Evolutionary conservation across 2,113 vertebrate species (phyloP).

Genomic region (Talpa occidentalis): DNA sequence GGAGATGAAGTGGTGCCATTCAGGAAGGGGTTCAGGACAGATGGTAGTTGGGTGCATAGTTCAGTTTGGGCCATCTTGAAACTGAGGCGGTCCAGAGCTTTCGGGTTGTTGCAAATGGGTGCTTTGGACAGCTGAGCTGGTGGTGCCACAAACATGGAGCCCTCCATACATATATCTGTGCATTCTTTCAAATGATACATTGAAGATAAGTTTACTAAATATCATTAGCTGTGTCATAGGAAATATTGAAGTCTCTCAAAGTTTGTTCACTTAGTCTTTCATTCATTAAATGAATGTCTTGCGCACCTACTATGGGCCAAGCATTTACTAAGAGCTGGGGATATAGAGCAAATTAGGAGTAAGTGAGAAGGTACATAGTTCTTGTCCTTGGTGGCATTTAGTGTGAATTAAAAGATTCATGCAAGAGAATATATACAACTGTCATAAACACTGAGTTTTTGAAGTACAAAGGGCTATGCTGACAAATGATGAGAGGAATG

Average conservation of each 20-base stretch:
- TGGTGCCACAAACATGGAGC: neutral
- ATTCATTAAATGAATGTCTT: neutral
- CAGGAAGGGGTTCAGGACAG: fast-evolving
- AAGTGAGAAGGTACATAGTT: neutral
- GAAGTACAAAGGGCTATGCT: neutral
- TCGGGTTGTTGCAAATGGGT: neutral
- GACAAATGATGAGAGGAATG: neutral
- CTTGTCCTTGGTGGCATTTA: neutral
- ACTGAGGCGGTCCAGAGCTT: neutral
- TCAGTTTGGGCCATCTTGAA: neutral
- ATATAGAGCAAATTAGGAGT: neutral
- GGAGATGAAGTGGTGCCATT: neutral
- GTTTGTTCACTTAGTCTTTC: neutral
- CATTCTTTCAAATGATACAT: neutral
- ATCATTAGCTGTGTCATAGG: neutral
- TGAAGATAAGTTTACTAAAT: neutral
- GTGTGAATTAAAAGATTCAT: neutral
- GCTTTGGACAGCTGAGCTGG: neutral
- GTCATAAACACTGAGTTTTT: neutral
- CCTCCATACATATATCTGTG: neutral
- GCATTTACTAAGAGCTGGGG: neutral
- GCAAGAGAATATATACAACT: neutral
- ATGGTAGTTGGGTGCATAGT: neutral
- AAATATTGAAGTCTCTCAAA: neutral
- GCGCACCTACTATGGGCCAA: neutral